Percentiles rank a stretch among this genome's conserved stretches.
Evolutionary conservation across 2,888 invertebrate species (phyloP).

Genomic region (Phortica magna): DNA sequence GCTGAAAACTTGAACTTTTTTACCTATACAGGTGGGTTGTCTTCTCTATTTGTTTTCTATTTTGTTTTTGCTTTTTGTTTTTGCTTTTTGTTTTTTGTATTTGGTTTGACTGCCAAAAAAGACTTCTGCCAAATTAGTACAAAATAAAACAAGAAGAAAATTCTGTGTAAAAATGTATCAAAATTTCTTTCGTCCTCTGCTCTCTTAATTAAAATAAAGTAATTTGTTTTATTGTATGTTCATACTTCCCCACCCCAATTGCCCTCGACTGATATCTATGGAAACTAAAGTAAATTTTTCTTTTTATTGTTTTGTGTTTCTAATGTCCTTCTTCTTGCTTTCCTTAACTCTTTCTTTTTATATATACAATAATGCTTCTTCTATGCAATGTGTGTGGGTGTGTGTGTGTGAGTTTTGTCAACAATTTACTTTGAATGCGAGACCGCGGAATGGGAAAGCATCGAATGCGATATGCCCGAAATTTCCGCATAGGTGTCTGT

Average conservation of each 20-base stretch:
- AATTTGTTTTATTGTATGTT: conserved; percentile 64
- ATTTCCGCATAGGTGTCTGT: conserved; percentile 80
- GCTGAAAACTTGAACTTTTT: conserved; percentile 19
- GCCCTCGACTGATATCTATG: conserved; percentile 34
- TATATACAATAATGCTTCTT: conserved; percentile 38
- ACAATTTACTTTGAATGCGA: conserved; percentile 66
- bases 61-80: conserved; percentile 40
- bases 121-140: conserved; percentile 40
- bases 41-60: conserved; percentile 44
- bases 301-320: conserved; percentile 13
- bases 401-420: conserved; percentile 8
- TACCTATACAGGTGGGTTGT: conserved; percentile 66
- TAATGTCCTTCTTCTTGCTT: not conserved
- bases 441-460: conserved; percentile 75
- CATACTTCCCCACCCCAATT: conserved; percentile 41
- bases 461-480: conserved; percentile 77
- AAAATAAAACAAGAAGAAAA: conserved; percentile 51
- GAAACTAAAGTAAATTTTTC: conserved; percentile 24
- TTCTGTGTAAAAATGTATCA: conserved; percentile 67
- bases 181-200: conserved; percentile 49
- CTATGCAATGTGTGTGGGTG: not conserved
- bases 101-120: conserved; percentile 17
- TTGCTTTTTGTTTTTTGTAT: conserved; percentile 35
- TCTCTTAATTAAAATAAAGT: conserved; percentile 62
- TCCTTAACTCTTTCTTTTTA: conserved; percentile 8